Evolutionary conservation across 2,797 vertebrate species (phyloP).

Genomic region (Steatocranus sp.): DNA sequence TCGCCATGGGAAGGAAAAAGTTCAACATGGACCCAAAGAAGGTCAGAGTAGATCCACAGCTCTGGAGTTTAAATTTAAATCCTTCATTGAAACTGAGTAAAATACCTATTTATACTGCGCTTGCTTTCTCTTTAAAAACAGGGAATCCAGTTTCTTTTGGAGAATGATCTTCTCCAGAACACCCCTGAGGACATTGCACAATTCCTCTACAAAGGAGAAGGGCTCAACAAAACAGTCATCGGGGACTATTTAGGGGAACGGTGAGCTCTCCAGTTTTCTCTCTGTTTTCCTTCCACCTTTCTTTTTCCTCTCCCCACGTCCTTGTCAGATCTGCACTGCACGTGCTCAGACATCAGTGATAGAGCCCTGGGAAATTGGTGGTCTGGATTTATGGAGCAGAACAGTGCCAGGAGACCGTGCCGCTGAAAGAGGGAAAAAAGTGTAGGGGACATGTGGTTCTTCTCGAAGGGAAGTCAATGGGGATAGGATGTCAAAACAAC

Average conservation of each 20-base stretch:
- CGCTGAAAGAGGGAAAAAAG: not conserved
- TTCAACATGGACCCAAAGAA: conserved; percentile 96
- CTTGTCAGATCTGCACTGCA: conserved; percentile 11
- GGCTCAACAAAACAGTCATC: conserved; percentile 92
- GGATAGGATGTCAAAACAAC: conserved; percentile 53
- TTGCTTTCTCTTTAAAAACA: conserved; percentile 29
- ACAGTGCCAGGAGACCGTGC: conserved; percentile 1
- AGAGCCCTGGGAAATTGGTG: conserved; percentile 59
- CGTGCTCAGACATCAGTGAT: conserved; percentile 22
- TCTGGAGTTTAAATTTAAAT: not conserved
- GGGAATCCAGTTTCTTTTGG: conserved; percentile 89
- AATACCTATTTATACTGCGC: not conserved
- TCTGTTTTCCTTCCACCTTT: conserved; percentile 10
- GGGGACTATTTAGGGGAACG: conserved; percentile 88
- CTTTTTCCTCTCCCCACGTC: not conserved
- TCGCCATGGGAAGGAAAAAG: conserved; percentile 92
- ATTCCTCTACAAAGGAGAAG: conserved; percentile 92
- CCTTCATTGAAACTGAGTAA: not conserved
- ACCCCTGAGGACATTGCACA: conserved; percentile 88
- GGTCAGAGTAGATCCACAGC: conserved; percentile 54
- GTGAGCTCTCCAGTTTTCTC: conserved; percentile 54
- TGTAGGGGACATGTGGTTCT: conserved; percentile 56
- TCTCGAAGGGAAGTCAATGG: conserved; percentile 46
- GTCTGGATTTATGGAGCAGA: conserved; percentile 58
- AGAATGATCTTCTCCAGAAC: conserved; percentile 87